Base-by-base conservation (phyloP, 2,113 vertebrate genomes). In the Zonotrichia leucophrys region DNA sequence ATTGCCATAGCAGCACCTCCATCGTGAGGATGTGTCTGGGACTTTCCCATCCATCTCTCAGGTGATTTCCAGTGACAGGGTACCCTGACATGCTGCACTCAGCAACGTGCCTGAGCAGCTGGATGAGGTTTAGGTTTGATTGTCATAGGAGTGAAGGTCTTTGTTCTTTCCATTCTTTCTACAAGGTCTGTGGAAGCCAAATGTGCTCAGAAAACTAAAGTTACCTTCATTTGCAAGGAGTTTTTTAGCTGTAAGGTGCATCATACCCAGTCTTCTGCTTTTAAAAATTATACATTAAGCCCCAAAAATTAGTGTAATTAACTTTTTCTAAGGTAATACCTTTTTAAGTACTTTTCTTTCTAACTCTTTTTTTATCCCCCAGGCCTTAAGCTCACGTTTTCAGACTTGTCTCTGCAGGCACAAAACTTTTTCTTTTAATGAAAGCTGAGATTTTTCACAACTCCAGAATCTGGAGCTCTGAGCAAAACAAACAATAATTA, bases 401-500 rank as follows among this genome's bases (percentile, higher is more conserved):
- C 47, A 87, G 76, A 78, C 83, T 84, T 92, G 92, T 72, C 64
- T 92, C 83, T 91, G 60, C 94, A 96, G 58, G 91, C 56, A 87
- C 8, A 78, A 87, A 81, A 13, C 73, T 24, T 94, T 83, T 92
- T 91, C 60, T 94, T 93, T 81, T 89, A 64, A 94, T 87, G 83
- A 82, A 84, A 94, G 69, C 80, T 64, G 80, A 92, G 63, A 75
- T 89, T 93, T 83, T 95, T 94, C 83, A 91, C 82, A 83, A 41
- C 15, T 92, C 37, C 50, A 92, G 59, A 69, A 95, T 37, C 35
- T 92, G 79, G 35, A 94, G 59, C 75, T 92, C 42, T 5, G 14
- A 77, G 69, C 42, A 72, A 95, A 94, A 75, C 89, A 84, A 96
- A 84, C 87, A 60, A 73, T 76, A 91, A 94, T 92, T 87, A 50